These are phyloP conservation scores for Macrotis lagotis DNA, from an alignment of 2,113 vertebrate species.

Conservation along the genomic window DNA sequence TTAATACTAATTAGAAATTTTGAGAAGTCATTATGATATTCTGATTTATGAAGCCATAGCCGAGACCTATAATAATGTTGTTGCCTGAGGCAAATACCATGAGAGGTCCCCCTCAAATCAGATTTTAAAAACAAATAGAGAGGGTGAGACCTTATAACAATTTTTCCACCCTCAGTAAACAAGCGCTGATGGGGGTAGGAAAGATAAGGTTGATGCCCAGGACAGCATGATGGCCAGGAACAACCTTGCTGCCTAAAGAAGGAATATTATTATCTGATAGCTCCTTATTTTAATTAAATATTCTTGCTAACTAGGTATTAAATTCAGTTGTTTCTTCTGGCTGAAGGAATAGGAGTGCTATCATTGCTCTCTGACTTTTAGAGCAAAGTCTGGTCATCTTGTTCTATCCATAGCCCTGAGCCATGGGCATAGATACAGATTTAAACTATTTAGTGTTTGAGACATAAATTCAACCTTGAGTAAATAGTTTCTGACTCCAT, in stretches of 20 bases:
- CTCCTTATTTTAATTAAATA: background rate
- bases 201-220: background rate
- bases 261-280: background rate
- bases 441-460: background rate
- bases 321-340: background rate
- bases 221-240: background rate
- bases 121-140: background rate
- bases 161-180: background rate
- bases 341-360: background rate
- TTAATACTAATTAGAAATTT: background rate
- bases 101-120: background rate
- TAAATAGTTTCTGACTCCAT: background rate
- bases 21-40: background rate
- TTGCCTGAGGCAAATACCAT: background rate
- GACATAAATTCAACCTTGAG: background rate
- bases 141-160: background rate
- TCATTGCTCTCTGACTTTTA: background rate
- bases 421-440: background rate
- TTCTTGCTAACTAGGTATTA: background rate
- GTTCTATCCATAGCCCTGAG: background rate
- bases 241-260: background rate
- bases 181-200: background rate
- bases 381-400: background rate
- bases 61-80: background rate
- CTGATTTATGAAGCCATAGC: background rate